Conservation (phyloP, 2,797 vertebrate species). For the Molossus molossus region DNA sequence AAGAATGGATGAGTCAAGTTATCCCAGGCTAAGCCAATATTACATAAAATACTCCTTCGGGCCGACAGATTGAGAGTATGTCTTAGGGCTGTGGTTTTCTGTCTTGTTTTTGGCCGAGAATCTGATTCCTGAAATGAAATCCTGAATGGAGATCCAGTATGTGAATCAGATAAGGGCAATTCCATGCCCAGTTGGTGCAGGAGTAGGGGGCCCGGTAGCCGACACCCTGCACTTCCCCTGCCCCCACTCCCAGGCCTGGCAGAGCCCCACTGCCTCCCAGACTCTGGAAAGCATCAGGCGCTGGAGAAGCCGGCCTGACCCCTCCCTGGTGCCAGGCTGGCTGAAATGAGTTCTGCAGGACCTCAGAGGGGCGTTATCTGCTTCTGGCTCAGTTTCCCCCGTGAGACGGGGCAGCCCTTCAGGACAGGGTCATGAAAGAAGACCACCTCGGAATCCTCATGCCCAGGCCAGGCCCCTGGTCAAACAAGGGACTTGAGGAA, state of each 20-base stretch:
- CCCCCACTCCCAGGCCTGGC: background rate
- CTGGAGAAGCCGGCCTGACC: background rate
- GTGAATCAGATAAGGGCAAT: background rate
- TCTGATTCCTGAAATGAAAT: constrained; percentile 28
- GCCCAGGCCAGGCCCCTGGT: background rate
- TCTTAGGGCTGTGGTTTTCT: constrained; percentile 31
- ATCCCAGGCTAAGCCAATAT: background rate
- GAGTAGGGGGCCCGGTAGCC: no score
- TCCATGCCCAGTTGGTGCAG: background rate
- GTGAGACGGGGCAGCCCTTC: background rate
- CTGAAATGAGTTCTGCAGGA: background rate
- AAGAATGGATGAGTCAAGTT: constrained; percentile 4
- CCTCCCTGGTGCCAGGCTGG: no score
- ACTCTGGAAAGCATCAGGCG: background rate
- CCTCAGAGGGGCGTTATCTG: background rate
- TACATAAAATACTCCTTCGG: background rate
- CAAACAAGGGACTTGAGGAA: background rate
- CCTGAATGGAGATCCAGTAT: background rate
- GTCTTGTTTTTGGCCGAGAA: constrained; percentile 32
- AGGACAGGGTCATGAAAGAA: background rate
- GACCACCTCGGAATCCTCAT: background rate
- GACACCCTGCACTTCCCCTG: background rate
- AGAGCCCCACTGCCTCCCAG: background rate
- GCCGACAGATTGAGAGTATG: background rate
- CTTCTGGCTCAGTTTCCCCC: background rate